Percentiles rank a stretch among this genome's conserved stretches.
phyloP scores from a whole-genome alignment of 2,113 vertebrate species.

The Lepidiolamprologus cunningtoni region DNA sequence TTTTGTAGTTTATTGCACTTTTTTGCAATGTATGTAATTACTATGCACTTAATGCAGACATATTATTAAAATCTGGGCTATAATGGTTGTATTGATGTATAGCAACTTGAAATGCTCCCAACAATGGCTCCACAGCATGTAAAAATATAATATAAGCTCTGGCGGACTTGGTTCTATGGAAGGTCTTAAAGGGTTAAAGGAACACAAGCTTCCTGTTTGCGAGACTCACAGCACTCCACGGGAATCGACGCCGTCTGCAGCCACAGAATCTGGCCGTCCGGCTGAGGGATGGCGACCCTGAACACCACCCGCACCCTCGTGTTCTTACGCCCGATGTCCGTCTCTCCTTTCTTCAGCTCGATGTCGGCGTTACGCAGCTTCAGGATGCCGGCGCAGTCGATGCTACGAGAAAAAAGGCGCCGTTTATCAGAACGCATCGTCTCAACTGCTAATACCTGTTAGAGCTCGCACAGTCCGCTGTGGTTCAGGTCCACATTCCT shows the following conservation, averaged over 20 bases:
- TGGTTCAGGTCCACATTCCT: neutral
- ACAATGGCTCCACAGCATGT: no score
- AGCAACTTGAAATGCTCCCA: no score
- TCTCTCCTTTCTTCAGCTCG: conserved; percentile 92
- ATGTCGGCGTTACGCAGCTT: conserved; percentile 98
- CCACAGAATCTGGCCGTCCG: conserved; percentile 80
- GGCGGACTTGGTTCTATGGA: no score
- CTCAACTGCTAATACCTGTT: neutral
- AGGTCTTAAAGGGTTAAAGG: neutral
- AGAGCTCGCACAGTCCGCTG: neutral
- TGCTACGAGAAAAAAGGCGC: conserved; percentile 58
- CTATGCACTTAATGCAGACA: no score
- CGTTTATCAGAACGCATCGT: neutral
- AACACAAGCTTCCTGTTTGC: neutral
- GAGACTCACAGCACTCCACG: conserved; percentile 82
- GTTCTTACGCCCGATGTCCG: conserved; percentile 93
- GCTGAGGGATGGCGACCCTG: conserved; percentile 84
- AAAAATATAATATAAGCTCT: no score
- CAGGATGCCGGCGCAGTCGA: conserved; percentile 93
- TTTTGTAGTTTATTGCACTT: no score
- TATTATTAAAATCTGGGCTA: rapidly evolving
- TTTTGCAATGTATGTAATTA: no score
- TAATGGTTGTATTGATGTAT: no score
- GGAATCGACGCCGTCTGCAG: conserved; percentile 85
- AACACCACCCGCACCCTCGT: conserved; percentile 91